phyloP scores from a whole-genome alignment of 1,140 invertebrate species.

The Zelostemma sp. region DNA sequence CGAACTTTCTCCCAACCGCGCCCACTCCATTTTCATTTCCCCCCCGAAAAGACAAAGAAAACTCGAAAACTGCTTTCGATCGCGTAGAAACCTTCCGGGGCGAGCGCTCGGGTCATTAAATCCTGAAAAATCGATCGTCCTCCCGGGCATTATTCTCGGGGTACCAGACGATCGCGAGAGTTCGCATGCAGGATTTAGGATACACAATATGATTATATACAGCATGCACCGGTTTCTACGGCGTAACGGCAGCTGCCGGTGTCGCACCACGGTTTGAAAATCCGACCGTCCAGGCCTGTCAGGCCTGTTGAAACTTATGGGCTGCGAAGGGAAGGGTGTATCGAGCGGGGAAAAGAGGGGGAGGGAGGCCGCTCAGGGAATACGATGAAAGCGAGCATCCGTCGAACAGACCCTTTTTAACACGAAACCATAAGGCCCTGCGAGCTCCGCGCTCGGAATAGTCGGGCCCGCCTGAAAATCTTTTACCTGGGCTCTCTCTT shows the following conservation, averaged over 20 bases:
- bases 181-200: constrained; percentile 44
- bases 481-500: constrained; percentile 47
- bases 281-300: constrained; percentile 42
- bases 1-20: too few species aligned
- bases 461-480: constrained; percentile 26
- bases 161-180: constrained; percentile 19
- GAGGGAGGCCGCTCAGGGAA: constrained; percentile 26
- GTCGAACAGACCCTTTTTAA: constrained; percentile 43
- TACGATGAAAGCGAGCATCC: constrained; percentile 46
- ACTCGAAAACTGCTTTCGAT: too few species aligned
- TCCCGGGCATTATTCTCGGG: neutral
- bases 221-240: constrained; percentile 60
- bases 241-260: constrained; percentile 48
- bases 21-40: too few species aligned
- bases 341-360: constrained; percentile 13
- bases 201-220: constrained; percentile 59
- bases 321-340: constrained; percentile 14
- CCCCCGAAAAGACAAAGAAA: too few species aligned
- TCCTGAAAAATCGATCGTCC: too few species aligned
- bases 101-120: too few species aligned
- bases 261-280: constrained; percentile 53
- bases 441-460: constrained; percentile 3
- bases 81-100: too few species aligned
- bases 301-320: constrained; percentile 38
- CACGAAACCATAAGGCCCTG: constrained; percentile 14